Evolutionary conservation across 1,140 invertebrate species (phyloP).

Genomic region (Liolophura sinensis): DNA sequence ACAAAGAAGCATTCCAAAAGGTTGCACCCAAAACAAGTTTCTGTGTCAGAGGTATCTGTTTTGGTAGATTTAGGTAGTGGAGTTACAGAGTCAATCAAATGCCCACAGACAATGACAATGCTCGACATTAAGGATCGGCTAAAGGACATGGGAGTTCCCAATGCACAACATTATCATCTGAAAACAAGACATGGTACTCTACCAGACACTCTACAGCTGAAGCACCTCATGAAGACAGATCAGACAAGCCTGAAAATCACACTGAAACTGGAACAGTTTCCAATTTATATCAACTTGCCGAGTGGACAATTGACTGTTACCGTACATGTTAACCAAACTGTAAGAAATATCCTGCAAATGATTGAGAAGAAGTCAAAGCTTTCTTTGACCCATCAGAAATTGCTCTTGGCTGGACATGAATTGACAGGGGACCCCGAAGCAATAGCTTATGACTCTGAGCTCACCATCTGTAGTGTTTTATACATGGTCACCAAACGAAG

Average conservation of each 20-base stretch:
- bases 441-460: slow-evolving; percentile 34
- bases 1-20: no score
- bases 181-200: slow-evolving; percentile 28
- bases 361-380: slow-evolving; percentile 46
- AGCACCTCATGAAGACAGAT: slow-evolving; percentile 35
- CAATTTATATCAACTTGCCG: slow-evolving; percentile 39
- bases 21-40: no score
- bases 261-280: slow-evolving; percentile 41
- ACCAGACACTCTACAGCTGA: slow-evolving; percentile 28
- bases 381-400: slow-evolving; percentile 26
- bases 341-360: slow-evolving; percentile 34
- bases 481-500: slow-evolving; percentile 21
- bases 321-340: slow-evolving; percentile 32
- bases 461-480: slow-evolving; percentile 41
- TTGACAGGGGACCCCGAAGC: slow-evolving; percentile 22
- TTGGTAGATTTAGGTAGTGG: slow-evolving; percentile 35
- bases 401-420: slow-evolving; percentile 36
- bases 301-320: slow-evolving; percentile 12
- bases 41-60: no score
- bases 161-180: slow-evolving; percentile 40
- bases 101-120: slow-evolving; percentile 31
- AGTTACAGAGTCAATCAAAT: slow-evolving; percentile 38
- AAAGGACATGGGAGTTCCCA: slow-evolving; percentile 43
- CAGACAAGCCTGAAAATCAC: slow-evolving; percentile 23
- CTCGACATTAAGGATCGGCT: slow-evolving; percentile 36